These are phyloP conservation scores for Cyprinodon brontotheroides DNA, from an alignment of 2,113 vertebrate genomes.

Conservation along the genomic window DNA sequence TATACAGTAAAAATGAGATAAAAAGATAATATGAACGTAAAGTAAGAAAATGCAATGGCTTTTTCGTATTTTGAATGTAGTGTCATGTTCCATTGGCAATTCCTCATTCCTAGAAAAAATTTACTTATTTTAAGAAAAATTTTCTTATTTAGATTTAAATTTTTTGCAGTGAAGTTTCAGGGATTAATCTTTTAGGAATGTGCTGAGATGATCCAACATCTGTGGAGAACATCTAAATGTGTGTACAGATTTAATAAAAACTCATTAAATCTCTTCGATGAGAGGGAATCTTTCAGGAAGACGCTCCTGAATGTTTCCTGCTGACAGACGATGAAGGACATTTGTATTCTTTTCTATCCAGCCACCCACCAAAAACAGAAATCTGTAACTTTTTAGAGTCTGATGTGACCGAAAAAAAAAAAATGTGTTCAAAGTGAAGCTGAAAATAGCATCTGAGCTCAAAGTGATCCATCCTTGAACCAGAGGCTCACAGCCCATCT, in stretches of 20 bases:
- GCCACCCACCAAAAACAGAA: slow-evolving; percentile 16
- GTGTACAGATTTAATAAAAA: slow-evolving; percentile 30
- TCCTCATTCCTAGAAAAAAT: too few relatives aligned
- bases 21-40: too few relatives aligned
- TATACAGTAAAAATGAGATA: too few relatives aligned
- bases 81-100: too few relatives aligned
- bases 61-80: too few relatives aligned
- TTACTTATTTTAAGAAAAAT: too few relatives aligned
- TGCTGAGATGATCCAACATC: slow-evolving; percentile 29
- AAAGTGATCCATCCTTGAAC: slow-evolving; percentile 43
- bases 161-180: background rate
- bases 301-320: too few relatives aligned
- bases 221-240: slow-evolving; percentile 22
- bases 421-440: slow-evolving; percentile 44
- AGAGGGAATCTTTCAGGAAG: slow-evolving; percentile 18
- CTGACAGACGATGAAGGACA: too few relatives aligned
- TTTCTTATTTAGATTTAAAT: too few relatives aligned
- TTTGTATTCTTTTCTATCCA: too few relatives aligned
- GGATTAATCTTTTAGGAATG: slow-evolving; percentile 9
- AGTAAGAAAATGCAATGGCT: too few relatives aligned
- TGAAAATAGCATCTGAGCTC: slow-evolving; percentile 49
- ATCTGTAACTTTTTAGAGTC: slow-evolving; percentile 8
- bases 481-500: slow-evolving; percentile 26
- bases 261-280: slow-evolving; percentile 33
- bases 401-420: slow-evolving; percentile 21